Base-by-base conservation (phyloP, 2,797 vertebrate genomes). In the Ctenochaetus hawaiiensis region DNA sequence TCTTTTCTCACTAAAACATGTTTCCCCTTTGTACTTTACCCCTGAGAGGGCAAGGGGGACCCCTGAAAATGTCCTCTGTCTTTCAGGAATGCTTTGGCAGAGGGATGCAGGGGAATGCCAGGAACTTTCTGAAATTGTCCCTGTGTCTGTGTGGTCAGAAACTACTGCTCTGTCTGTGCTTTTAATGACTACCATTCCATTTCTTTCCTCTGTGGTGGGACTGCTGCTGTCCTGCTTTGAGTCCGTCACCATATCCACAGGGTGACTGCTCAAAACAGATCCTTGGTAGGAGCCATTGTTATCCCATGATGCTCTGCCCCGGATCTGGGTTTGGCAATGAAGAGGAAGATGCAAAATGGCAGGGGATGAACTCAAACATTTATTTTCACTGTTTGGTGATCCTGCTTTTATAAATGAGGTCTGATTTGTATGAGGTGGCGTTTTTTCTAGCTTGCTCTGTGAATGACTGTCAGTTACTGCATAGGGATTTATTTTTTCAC, bases 301-400 rank as follows among this genome's bases (percentile, higher is more conserved):
- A 0, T 89, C 89, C 93, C 92, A 92, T 2, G 87, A 78, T 37
- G 86, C 90, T 52, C 58, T 90, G 59, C 89, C 88, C 39, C 80
- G 81, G 12, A 93, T 88, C 84, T 93, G 92, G 18, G 86, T 93
- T 94, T 95, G 95, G 90, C 90, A 94, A 81, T 93, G 86, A 43
- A 92, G 90, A 77, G 93, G 89, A 81, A 95, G 91, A 81, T 94
- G 93, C 67, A 95, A 86, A 74, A 92, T 91, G 67, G 94, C 93
- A 34, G 95, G 93, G 77, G 93, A 91, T 41, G 94, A 91, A 60
- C 88, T 93, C 77, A 87, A 82, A 49, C 77, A 57, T 1, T 79
- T 77, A 59, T 71, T 87, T 73, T 86, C 81, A 72, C 43, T 61
- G 61, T 88, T 85, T 48, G 79, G 68, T 30, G 78, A 75, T 39